These are phyloP conservation scores for Acropternis orthonyx DNA, from an alignment of 2,797 vertebrate genomes.

Conservation along the genomic window DNA sequence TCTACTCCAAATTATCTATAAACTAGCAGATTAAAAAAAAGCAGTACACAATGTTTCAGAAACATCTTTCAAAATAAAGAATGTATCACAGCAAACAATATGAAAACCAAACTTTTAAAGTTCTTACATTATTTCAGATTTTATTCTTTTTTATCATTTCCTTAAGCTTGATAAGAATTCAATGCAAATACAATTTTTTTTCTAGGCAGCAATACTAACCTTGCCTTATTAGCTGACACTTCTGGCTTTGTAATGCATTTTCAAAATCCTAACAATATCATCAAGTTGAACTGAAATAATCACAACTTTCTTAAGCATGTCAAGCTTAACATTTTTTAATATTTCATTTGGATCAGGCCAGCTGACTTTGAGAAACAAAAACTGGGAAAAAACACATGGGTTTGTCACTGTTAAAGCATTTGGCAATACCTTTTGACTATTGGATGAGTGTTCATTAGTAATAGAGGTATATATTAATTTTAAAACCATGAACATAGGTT, in stretches of 20 bases:
- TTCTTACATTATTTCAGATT: neutral
- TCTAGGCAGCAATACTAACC: neutral
- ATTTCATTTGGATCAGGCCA: conserved; percentile 6
- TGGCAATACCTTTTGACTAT: neutral
- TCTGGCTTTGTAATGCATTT: neutral
- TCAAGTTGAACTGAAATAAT: conserved; percentile 17
- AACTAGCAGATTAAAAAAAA: neutral
- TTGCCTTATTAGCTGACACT: neutral
- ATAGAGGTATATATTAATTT: neutral
- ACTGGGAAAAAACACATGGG: neutral
- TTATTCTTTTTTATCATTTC: neutral
- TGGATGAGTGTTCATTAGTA: neutral
- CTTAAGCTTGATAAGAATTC: neutral
- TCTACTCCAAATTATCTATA: neutral
- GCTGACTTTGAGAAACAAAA: neutral
- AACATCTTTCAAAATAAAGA: neutral
- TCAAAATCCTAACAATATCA: neutral
- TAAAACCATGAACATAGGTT: neutral
- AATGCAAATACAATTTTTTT: conserved; percentile 1
- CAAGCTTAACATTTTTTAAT: neutral
- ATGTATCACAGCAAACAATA: neutral
- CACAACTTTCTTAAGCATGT: neutral
- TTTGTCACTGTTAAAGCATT: neutral
- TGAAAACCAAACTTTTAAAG: neutral
- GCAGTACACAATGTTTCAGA: neutral